A percentile compares a stretch with the other conserved stretches of the same genome.
phyloP scores from a whole-genome alignment of 2,797 vertebrate genomes.

The Takifugu rubripes region DNA sequence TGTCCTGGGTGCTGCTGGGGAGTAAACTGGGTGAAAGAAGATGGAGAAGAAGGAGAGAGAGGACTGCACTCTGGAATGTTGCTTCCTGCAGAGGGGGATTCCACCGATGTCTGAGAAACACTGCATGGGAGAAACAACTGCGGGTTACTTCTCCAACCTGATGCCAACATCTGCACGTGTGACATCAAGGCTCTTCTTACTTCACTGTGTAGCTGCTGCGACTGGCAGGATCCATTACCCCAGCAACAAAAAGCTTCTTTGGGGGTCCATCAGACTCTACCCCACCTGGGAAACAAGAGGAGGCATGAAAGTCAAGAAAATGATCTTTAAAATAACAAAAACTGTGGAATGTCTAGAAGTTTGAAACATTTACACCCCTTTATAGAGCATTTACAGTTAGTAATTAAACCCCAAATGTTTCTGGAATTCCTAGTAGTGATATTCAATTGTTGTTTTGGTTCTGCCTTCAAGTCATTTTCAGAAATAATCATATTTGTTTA shows the following conservation, averaged over 20 bases:
- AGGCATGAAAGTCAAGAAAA: background rate
- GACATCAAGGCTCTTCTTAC: conserved; percentile 40
- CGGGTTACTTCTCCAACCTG: too few relatives aligned
- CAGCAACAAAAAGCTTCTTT: conserved; percentile 81
- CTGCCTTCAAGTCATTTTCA: too few relatives aligned
- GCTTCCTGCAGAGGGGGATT: conserved; percentile 56
- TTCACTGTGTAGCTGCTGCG: conserved; percentile 74
- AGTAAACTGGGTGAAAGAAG: conserved; percentile 68
- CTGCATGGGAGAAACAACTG: conserved; percentile 35
- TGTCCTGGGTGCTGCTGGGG: conserved; percentile 69
- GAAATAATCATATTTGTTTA: too few relatives aligned
- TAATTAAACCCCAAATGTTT: too few relatives aligned
- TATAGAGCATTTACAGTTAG: too few relatives aligned
- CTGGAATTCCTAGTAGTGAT: too few relatives aligned
- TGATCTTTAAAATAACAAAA: background rate
- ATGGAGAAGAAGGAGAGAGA: conserved; percentile 67
- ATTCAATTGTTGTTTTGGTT: too few relatives aligned
- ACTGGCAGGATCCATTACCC: conserved; percentile 74
- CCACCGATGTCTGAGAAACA: conserved; percentile 65
- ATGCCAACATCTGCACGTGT: rapidly evolving
- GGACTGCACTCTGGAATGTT: conserved; percentile 59
- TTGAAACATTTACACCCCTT: too few relatives aligned
- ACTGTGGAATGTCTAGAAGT: background rate
- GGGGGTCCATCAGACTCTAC: conserved; percentile 80
- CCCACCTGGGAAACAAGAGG: conserved; percentile 60